These are phyloP conservation scores for Bradypodion ventrale DNA, from an alignment of 2,797 vertebrate species.

Conservation along the genomic window DNA sequence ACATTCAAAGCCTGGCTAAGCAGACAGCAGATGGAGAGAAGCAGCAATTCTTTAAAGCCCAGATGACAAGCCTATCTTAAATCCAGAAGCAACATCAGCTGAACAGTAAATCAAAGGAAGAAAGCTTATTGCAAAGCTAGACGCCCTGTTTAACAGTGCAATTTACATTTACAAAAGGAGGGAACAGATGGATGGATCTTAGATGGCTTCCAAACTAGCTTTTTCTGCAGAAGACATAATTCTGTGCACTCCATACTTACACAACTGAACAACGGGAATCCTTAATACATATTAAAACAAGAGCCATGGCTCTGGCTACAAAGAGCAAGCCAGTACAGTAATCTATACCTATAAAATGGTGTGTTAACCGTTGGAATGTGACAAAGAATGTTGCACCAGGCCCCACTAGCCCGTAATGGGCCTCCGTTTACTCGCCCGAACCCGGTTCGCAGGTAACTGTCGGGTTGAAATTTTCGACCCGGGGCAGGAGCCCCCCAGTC, in stretches of 20 bases:
- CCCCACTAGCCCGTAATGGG: too few relatives aligned
- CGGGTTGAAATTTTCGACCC: too few relatives aligned
- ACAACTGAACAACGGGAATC: too few relatives aligned
- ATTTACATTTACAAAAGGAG: constrained; percentile 20
- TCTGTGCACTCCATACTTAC: background rate
- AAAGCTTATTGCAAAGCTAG: constrained; percentile 71
- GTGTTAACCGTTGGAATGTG: too few relatives aligned
- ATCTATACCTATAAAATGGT: too few relatives aligned
- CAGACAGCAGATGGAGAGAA: background rate
- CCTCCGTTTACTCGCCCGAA: too few relatives aligned
- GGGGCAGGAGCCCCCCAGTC: too few relatives aligned
- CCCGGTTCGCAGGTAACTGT: too few relatives aligned
- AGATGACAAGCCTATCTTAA: constrained; percentile 59
- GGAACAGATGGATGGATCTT: background rate
- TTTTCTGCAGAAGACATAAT: background rate
- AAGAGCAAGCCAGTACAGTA: background rate
- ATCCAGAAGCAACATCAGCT: constrained; percentile 55
- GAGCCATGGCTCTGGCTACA: background rate
- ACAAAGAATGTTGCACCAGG: too few relatives aligned
- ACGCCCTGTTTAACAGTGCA: constrained; percentile 49
- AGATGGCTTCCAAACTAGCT: background rate
- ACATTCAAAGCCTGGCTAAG: constrained; percentile 53
- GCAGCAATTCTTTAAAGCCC: background rate
- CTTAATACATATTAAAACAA: too few relatives aligned
- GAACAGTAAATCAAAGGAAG: constrained; percentile 48